A percentile compares a stretch with the other conserved stretches of the same genome.
These are phyloP conservation scores for Halcyon badia DNA, from an alignment of 2,797 vertebrate species.

Conservation along the genomic window DNA sequence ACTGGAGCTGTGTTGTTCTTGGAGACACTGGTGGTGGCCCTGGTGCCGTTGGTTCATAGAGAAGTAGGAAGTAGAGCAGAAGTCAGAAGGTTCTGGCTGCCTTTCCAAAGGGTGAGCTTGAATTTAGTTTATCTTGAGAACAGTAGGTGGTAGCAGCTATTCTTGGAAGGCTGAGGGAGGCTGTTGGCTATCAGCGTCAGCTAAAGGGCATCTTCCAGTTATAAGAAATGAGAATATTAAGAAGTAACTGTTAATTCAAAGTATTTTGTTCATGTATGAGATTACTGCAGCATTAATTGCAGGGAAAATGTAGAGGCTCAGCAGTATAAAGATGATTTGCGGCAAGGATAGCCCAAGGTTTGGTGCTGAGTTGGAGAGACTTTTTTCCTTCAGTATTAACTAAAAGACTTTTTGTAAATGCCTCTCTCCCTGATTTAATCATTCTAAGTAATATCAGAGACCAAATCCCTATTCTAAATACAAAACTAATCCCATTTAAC, in stretches of 20 bases:
- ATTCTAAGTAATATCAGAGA: not conserved
- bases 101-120: not conserved
- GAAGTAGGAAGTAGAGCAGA: not conserved
- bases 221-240: not conserved
- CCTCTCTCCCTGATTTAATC: not conserved
- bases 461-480: not conserved
- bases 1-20: fast-evolving
- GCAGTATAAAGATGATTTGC: not conserved
- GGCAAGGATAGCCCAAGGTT: not conserved
- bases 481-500: not conserved
- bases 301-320: not conserved
- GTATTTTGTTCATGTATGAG: not conserved
- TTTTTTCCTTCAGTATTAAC: not conserved
- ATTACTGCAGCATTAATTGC: not conserved
- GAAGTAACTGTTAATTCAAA: not conserved
- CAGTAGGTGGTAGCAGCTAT: not conserved
- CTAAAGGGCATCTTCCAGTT: not conserved
- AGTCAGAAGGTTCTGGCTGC: not conserved
- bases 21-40: not conserved
- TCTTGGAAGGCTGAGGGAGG: constrained; percentile 6
- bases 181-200: not conserved
- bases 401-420: not conserved
- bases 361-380: not conserved
- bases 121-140: not conserved
- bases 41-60: not conserved